Evolutionary conservation across 1,140 invertebrate genomes (phyloP).

Genomic region (Neodiprion virginianus): DNA sequence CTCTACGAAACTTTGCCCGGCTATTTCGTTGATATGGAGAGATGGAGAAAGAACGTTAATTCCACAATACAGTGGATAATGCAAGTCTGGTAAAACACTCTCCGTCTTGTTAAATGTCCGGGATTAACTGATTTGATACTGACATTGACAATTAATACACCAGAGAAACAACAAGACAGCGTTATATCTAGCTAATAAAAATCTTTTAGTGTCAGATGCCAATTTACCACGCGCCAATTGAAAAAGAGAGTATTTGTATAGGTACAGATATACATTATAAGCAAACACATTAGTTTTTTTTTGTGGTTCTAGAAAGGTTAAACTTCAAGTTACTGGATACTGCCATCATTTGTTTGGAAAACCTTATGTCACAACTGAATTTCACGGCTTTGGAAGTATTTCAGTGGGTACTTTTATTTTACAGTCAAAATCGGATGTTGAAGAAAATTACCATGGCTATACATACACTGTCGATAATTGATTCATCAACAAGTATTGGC

Average conservation of each 20-base stretch:
- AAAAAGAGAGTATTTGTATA: neutral
- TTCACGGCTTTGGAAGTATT: too few relatives aligned
- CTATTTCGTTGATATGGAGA: conserved; percentile 72
- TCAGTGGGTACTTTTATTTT: too few relatives aligned
- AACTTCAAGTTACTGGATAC: too few relatives aligned
- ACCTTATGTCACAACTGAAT: too few relatives aligned
- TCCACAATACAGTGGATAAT: neutral
- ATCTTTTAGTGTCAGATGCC: neutral
- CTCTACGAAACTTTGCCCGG: conserved; percentile 77
- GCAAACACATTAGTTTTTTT: too few relatives aligned
- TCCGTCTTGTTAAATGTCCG: neutral
- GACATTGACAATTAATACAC: neutral
- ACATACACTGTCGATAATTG: neutral
- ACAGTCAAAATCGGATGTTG: too few relatives aligned
- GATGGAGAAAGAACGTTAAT: neutral
- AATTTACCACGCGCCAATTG: neutral
- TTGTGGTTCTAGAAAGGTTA: too few relatives aligned
- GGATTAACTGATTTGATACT: neutral
- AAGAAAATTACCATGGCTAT: too few relatives aligned
- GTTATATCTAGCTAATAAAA: conserved; percentile 8
- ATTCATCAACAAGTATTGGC: neutral
- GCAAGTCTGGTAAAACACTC: neutral
- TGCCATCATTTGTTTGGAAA: too few relatives aligned
- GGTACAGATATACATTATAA: neutral
- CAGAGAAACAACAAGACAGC: neutral